Conservation (phyloP, 1,140 invertebrate genomes). For the Eufriesea mexicana region DNA sequence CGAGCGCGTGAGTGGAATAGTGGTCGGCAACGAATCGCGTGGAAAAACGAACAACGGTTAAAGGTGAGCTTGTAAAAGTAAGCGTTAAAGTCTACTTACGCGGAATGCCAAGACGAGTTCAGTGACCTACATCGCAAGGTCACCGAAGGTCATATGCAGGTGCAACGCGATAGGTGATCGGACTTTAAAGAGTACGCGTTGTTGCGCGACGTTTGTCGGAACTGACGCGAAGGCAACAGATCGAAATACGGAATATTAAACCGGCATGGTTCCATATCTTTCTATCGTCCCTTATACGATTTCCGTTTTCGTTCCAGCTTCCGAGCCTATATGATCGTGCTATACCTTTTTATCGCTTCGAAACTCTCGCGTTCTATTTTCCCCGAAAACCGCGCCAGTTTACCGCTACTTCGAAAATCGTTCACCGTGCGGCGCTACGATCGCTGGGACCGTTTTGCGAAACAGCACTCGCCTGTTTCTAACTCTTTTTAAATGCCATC, state of each 20-base stretch:
- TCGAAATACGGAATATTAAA: no score
- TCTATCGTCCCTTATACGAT: no score
- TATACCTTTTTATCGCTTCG: no score
- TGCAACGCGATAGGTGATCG: neutral
- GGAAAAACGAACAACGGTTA: neutral
- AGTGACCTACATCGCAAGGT: neutral
- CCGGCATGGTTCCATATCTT: no score
- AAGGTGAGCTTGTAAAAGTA: neutral
- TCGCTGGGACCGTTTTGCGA: neutral
- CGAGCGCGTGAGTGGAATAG: neutral
- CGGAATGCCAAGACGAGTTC: neutral
- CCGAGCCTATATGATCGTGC: no score
- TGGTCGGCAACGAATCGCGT: neutral
- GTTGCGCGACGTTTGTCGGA: neutral
- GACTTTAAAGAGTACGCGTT: neutral
- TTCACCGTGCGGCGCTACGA: no score
- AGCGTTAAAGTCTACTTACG: neutral
- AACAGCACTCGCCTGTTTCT: neutral
- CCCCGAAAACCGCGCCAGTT: no score
- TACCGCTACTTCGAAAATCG: no score
- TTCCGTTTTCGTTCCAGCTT: no score
- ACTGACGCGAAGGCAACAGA: neutral
- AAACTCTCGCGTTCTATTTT: no score
- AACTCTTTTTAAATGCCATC: neutral
- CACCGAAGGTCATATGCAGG: neutral